Evolutionary conservation across 2,797 vertebrate species (phyloP).

Genomic region (Rhynchonycteris naso): DNA sequence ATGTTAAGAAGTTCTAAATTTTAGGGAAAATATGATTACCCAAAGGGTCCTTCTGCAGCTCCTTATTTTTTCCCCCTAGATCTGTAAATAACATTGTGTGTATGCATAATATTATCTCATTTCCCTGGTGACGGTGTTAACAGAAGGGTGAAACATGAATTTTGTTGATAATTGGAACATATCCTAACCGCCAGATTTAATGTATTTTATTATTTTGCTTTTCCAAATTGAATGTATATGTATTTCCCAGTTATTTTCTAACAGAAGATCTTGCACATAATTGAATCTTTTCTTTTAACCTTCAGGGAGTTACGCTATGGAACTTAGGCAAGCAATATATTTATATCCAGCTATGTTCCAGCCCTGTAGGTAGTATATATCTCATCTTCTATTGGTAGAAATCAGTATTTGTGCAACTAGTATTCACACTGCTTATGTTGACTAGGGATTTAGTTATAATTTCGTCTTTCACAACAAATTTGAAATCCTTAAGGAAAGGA

Average conservation of each 20-base stretch:
- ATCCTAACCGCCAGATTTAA: background rate
- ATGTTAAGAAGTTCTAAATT: background rate
- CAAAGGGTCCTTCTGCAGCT: background rate
- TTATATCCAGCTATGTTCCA: background rate
- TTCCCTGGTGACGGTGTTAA: background rate
- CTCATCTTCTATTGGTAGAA: background rate
- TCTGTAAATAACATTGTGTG: background rate
- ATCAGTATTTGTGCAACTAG: background rate
- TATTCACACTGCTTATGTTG: background rate
- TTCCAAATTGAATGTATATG: background rate
- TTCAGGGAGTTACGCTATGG: background rate
- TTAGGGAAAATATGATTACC: background rate
- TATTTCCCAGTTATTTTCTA: background rate
- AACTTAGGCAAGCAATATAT: background rate
- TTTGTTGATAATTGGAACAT: background rate
- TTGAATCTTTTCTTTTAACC: background rate
- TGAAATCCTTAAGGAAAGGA: background rate
- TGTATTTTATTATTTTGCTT: constrained; percentile 12
- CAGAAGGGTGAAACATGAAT: background rate
- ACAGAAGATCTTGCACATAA: background rate
- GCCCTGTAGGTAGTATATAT: too few relatives aligned
- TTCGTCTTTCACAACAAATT: background rate
- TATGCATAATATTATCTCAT: background rate
- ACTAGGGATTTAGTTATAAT: background rate
- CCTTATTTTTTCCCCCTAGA: background rate